phyloP scores from a whole-genome alignment of 2,888 invertebrate genomes.

The Pseudococcus jackbeardsleyi region DNA sequence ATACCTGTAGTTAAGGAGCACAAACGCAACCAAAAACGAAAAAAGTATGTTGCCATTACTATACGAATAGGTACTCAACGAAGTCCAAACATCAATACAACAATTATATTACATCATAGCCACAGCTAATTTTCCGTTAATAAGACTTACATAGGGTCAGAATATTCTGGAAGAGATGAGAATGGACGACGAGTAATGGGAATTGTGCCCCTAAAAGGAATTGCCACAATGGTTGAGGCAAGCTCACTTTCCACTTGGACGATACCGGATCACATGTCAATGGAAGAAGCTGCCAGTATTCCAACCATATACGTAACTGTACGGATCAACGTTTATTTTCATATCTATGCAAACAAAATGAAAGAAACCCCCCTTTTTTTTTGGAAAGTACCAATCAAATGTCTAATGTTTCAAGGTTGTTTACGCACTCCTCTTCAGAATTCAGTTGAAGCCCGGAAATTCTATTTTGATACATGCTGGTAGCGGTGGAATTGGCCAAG shows the following conservation, averaged over 20 bases:
- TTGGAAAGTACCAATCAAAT: too few relatives aligned
- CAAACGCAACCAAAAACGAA: too few relatives aligned
- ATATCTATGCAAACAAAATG: too few relatives aligned
- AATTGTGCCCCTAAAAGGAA: conserved; percentile 66
- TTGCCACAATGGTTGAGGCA: conserved; percentile 73
- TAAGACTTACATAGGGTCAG: conserved; percentile 77
- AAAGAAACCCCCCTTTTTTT: too few relatives aligned
- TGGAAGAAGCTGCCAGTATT: conserved; percentile 78
- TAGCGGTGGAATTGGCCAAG: conserved; percentile 82
- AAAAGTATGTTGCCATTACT: too few relatives aligned
- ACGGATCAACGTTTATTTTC: conserved; percentile 45
- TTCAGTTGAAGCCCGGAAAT: conserved; percentile 72
- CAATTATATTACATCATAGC: too few relatives aligned
- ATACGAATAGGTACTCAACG: too few relatives aligned
- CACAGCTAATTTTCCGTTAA: conserved; percentile 69
- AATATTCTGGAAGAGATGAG: conserved; percentile 72
- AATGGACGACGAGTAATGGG: conserved; percentile 72
- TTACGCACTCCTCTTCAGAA: conserved; percentile 75
- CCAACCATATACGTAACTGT: conserved; percentile 77
- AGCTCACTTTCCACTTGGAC: conserved; percentile 72
- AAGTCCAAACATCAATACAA: too few relatives aligned
- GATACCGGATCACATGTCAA: conserved; percentile 75
- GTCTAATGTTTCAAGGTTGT: conserved; percentile 70
- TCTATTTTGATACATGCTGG: conserved; percentile 74
- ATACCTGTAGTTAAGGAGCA: too few relatives aligned